phyloP scores from a whole-genome alignment of 2,113 vertebrate genomes.

The Nycticryphes semicollaris region DNA sequence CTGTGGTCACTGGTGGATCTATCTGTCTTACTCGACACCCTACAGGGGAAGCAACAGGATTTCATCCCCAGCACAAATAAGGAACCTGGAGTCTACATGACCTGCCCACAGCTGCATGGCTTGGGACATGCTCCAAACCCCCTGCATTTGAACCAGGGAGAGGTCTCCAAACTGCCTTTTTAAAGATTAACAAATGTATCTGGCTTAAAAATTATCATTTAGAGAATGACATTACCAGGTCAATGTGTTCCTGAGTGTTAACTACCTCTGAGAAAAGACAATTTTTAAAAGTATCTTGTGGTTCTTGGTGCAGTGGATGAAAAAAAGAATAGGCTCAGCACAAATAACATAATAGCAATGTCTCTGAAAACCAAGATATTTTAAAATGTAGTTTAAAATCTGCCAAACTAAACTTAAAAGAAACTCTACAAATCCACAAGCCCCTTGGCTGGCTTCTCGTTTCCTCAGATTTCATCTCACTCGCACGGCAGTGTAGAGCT shows the following conservation, averaged over 20 bases:
- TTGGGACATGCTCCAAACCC: fast-evolving
- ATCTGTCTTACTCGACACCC: too few species aligned
- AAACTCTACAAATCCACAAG: not conserved
- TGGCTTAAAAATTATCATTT: not conserved
- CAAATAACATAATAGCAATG: slow-evolving; percentile 2
- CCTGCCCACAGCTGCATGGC: not conserved
- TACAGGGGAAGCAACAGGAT: not conserved
- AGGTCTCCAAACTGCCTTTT: not conserved
- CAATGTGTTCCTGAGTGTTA: not conserved
- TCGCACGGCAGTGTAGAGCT: fast-evolving
- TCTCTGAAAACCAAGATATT: not conserved
- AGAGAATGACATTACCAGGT: slow-evolving; percentile 24
- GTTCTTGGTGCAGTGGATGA: not conserved
- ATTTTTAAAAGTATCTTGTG: not conserved
- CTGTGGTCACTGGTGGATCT: not conserved
- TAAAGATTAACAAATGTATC: not conserved
- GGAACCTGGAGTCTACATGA: not conserved
- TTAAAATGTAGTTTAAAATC: not conserved
- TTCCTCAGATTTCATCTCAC: not conserved
- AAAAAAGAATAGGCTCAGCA: not conserved
- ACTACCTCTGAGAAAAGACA: not conserved
- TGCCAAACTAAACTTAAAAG: not conserved
- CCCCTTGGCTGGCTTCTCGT: not conserved
- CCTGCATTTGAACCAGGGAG: not conserved
- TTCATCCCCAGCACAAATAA: not conserved